Evolutionary conservation across 2,797 vertebrate species (phyloP), one percentile per base, ranked within the genome.

Genomic region (Parauchenoglanis punctatus): DNA sequence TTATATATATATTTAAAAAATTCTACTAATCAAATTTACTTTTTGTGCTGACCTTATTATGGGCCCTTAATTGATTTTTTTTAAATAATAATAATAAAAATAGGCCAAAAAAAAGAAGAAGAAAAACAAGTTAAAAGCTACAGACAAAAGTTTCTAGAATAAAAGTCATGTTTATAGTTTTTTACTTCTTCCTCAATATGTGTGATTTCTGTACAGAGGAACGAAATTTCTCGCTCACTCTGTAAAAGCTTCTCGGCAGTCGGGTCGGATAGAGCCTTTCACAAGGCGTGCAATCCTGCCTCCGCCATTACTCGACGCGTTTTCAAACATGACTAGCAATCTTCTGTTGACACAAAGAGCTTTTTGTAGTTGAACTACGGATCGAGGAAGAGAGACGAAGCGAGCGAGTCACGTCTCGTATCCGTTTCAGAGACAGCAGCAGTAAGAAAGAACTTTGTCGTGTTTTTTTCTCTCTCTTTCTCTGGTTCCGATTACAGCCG

Each of bases 271-370:
- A 31, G 75, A 40, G 84, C 7, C 40, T 82, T 87, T 65, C 80
- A 44, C 20, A 35, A 44, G 80, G 73, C 49, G 28, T 90, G 86
- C 89, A 85, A 85, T 91, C 85, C 86, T 85, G 92, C 75, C 91
- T 63, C 89, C 68, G 10, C 82, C 90, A 89, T 91, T 91, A 93
- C 92, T 90, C 90, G 91, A 93, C 85, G 88, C 77, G 87, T 56
- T 93, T 91, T 93, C 93, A 94, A 73, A 93, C 92, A 92, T 90
- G 91, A 90, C 91, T 94, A 93, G 70, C 88, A 91, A 89, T 93
- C 91, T 90, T 93, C 91, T 92, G 92, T 92, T 94, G 93, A 95
- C 94, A 94, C 91, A 92, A 94, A 94, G 87, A 90, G 92, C 89
- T 91, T 90, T 90, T 85, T 91, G 90, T 91, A 92, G 92, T 91